Evolutionary conservation across 2,113 vertebrate species (phyloP), one percentile per base, ranked within the genome.

Genomic region (Percina caprodes): DNA sequence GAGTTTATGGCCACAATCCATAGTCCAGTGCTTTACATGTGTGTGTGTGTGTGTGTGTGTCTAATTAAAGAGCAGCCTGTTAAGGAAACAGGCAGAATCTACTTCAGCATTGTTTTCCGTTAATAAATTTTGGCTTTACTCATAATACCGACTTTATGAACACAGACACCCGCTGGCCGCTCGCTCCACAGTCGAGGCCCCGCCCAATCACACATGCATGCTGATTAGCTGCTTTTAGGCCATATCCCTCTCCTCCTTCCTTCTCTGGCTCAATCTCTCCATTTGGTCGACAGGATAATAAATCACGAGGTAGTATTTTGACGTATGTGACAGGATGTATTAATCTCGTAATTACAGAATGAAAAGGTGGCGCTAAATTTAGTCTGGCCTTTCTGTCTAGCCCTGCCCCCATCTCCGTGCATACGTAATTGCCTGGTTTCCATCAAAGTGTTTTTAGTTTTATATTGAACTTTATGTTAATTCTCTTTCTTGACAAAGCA

Each of bases 311-410:
- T 83, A 30, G 80, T 89, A 88, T 91, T 90, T 91, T 94, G 93
- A 94, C 91, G 78, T 89, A 85, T 73, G 85, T 92, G 92, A 92
- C 93, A 89, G 88, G 88, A 86, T 86, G 79, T 92, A 94, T 95
- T 94, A 94, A 95, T 95, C 91, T 92, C 82, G 61, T 93, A 93
- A 94, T 94, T 94, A 93, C 81, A 88, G 89, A 91, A 88, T 86
- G 88, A 91, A 93, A 93, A 89, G 92, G 91, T 90, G 84, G 86
- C 45, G 87, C 91, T 94, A 94, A 93, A 94, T 95, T 92, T 94
- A 94, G 91, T 86, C 79, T 93, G 92, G 86, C 92, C 92, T 92
- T 92, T 93, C 83, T 69, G 69, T 78, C 86, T 77, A 82, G 63
- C 81, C 85, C 81, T 85, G 82, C 66, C 83, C 85, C 68, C 33